Evolutionary conservation across 1,140 invertebrate genomes (phyloP).

Genomic region (Caenorhabditis inopinata): DNA sequence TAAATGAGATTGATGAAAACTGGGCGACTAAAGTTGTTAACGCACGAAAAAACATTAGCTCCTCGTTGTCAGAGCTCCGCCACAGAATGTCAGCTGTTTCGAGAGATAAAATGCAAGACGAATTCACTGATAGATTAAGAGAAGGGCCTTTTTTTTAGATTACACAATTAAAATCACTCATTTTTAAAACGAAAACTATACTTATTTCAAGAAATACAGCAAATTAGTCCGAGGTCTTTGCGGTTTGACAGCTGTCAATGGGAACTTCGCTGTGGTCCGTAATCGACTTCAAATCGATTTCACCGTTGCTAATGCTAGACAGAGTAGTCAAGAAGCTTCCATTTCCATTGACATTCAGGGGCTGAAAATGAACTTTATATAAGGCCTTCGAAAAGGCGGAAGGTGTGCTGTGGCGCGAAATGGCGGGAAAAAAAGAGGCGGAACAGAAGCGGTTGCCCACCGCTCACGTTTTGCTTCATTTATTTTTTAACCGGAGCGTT

Average conservation of each 20-base stretch:
- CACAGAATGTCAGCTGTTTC: slow-evolving; percentile 32
- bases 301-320: slow-evolving; percentile 1
- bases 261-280: neutral
- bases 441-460: no score
- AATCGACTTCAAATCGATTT: neutral
- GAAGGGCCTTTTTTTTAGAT: neutral
- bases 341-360: neutral
- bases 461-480: no score
- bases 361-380: no score
- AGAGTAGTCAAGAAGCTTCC: neutral
- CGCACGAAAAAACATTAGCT: neutral
- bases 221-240: neutral
- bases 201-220: neutral
- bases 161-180: neutral
- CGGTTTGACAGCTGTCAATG: neutral
- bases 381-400: no score
- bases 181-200: neutral
- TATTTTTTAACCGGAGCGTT: no score
- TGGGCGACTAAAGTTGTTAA: no score
- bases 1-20: no score
- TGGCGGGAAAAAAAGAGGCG: no score
- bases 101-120: slow-evolving; percentile 21
- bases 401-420: no score
- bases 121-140: slow-evolving; percentile 28
- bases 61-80: neutral